These are phyloP conservation scores for Athalia circularis DNA, from an alignment of 2,888 invertebrate genomes.

Conservation along the genomic window DNA sequence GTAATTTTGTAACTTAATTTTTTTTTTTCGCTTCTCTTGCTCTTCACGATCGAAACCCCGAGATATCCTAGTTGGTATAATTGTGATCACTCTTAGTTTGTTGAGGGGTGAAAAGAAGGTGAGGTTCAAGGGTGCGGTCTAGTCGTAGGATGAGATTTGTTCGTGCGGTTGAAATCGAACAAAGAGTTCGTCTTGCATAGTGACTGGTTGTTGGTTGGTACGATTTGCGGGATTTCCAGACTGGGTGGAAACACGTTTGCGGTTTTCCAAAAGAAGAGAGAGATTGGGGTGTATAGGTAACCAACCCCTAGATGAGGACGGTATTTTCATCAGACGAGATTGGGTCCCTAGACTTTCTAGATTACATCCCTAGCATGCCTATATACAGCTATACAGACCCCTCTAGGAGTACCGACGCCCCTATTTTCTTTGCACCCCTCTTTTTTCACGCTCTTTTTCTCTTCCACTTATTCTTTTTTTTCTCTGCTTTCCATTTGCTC, in stretches of 20 bases:
- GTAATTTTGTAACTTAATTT: no score
- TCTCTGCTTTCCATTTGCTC: background rate
- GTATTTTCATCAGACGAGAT: constrained; percentile 68
- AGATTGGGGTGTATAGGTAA: constrained; percentile 52
- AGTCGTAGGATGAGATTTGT: no score
- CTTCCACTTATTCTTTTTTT: background rate
- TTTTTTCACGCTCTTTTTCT: background rate
- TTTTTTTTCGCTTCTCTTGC: no score
- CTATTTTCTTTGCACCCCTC: constrained; percentile 39
- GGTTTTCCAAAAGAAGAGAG: constrained; percentile 58
- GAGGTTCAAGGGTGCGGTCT: no score
- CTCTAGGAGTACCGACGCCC: constrained; percentile 38
- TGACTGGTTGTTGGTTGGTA: background rate
- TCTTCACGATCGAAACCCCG: no score
- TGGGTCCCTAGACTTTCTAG: constrained; percentile 64
- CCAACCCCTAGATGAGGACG: constrained; percentile 52
- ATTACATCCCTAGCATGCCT: constrained; percentile 57
- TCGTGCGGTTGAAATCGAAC: no score
- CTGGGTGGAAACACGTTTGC: constrained; percentile 54
- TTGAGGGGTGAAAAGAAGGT: no score
- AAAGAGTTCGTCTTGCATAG: no score
- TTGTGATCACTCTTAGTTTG: no score
- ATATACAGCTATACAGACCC: constrained; percentile 18
- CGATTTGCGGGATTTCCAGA: background rate
- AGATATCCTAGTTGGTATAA: no score